phyloP scores from a whole-genome alignment of 2,113 vertebrate genomes.

The Apodemus speciosus region DNA sequence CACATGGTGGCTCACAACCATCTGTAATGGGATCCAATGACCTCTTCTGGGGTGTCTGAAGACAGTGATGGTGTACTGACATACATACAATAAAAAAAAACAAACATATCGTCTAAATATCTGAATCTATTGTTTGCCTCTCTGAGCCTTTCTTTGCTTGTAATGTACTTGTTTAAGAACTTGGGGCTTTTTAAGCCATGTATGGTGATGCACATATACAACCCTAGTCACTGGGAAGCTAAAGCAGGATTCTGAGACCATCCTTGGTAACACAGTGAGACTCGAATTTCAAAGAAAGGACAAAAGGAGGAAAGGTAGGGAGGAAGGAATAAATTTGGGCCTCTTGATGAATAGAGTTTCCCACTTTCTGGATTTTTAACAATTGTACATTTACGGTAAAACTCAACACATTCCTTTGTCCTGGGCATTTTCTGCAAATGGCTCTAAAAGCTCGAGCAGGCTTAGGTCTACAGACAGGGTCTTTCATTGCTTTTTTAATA shows the following conservation, averaged over 20 bases:
- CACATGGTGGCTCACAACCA: too few relatives aligned
- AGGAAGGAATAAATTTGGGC: not conserved
- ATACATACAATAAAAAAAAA: too few relatives aligned
- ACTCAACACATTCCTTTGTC: not conserved
- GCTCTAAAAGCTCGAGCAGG: not conserved
- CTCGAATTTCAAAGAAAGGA: not conserved
- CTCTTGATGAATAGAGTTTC: not conserved
- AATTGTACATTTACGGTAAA: not conserved
- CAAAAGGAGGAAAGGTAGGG: too few relatives aligned
- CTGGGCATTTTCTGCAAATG: not conserved
- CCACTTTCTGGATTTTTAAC: not conserved
- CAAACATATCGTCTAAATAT: not conserved
- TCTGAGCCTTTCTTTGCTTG: not conserved
- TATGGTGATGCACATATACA: not conserved
- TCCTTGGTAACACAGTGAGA: not conserved
- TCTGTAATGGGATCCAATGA: too few relatives aligned
- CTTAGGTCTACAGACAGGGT: not conserved
- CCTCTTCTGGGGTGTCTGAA: too few relatives aligned
- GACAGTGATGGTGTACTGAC: too few relatives aligned
- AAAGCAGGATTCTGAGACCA: not conserved
- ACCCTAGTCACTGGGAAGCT: not conserved
- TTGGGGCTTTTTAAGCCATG: not conserved
- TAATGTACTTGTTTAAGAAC: not conserved
- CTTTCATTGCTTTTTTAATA: not conserved
- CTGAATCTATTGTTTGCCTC: not conserved